Percentiles rank a stretch among this genome's conserved stretches.
Evolutionary conservation across 1,140 invertebrate genomes (phyloP).

Genomic region (Drosophila nigrodunni): DNA sequence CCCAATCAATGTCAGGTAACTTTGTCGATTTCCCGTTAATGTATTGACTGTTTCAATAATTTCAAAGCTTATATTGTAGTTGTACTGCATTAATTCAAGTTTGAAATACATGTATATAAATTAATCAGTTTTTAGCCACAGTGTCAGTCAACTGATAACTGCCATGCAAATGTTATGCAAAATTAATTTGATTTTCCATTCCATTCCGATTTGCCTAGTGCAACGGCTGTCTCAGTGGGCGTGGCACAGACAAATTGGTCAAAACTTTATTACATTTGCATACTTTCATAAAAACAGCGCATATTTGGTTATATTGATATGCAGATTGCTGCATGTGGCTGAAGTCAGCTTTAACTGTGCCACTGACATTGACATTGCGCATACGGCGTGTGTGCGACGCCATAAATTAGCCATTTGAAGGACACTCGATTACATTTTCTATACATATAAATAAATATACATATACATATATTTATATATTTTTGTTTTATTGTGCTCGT

Average conservation of each 20-base stretch:
- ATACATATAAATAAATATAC: no score
- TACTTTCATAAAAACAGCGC: conserved; percentile 34
- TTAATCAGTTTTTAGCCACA: conserved; percentile 2
- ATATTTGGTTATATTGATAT: neutral
- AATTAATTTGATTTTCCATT: conserved; percentile 37
- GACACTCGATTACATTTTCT: conserved; percentile 13
- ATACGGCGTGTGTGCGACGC: conserved; percentile 12
- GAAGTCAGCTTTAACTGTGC: no score
- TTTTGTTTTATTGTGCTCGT: neutral
- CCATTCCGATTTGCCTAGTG: no score
- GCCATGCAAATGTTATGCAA: conserved; percentile 31
- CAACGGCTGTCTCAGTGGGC: neutral
- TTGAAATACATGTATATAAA: neutral
- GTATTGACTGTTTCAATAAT: neutral
- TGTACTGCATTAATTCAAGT: no score
- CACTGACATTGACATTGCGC: conserved; percentile 1
- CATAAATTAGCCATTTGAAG: conserved; percentile 30
- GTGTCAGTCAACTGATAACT: conserved; percentile 13
- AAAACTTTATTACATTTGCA: conserved; percentile 47
- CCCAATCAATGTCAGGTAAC: no score
- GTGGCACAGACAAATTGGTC: neutral
- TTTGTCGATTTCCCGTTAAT: no score
- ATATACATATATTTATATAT: no score
- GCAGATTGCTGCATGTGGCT: no score
- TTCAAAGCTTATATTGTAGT: neutral